Percentiles rank a stretch among this genome's conserved stretches.
Conservation (phyloP, 2,888 invertebrate genomes). For the Thalpophila matura region DNA sequence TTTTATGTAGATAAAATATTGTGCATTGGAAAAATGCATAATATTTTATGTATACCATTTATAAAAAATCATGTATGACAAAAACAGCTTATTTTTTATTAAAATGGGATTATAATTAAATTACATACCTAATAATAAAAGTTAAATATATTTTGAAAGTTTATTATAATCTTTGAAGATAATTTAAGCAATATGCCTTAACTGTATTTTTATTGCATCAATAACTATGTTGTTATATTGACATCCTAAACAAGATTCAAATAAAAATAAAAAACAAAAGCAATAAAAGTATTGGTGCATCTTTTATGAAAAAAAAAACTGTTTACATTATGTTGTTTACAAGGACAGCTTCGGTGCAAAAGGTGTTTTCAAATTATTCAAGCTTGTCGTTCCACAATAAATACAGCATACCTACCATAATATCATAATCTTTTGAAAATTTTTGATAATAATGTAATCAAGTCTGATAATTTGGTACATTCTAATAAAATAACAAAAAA, state of each 20-base stretch:
- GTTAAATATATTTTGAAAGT: background rate
- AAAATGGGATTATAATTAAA: no score
- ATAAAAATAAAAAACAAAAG: background rate
- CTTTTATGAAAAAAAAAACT: background rate
- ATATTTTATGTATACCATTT: no score
- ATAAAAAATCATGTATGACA: no score
- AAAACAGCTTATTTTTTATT: no score
- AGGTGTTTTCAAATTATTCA: background rate
- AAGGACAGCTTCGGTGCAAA: background rate
- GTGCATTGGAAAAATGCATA: no score
- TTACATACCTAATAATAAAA: no score
- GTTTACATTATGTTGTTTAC: constrained; percentile 25
- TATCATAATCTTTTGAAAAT: constrained; percentile 15
- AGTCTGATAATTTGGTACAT: background rate
- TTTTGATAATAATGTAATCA: constrained; percentile 13
- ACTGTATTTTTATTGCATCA: background rate
- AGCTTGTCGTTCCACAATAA: constrained; percentile 17
- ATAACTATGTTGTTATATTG: background rate
- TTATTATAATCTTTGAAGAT: background rate
- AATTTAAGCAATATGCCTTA: background rate
- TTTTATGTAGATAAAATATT: no score
- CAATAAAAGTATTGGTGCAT: background rate
- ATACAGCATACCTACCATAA: background rate
- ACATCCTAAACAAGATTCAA: background rate
- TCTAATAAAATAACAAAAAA: background rate